Evolutionary conservation across 2,888 invertebrate species (phyloP).

Genomic region (Artemia sinica): DNA sequence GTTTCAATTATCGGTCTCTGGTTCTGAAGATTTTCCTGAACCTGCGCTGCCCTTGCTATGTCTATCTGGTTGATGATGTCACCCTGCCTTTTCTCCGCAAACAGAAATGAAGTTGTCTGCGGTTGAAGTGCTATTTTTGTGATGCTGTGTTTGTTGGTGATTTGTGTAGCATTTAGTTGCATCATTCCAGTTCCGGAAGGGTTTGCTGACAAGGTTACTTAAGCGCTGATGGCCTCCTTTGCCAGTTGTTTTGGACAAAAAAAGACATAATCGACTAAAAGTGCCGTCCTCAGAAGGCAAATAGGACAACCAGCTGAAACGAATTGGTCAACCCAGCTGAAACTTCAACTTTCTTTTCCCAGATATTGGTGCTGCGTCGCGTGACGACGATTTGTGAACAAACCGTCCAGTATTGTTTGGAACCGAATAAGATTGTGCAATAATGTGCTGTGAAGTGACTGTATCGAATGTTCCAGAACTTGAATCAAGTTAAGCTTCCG

Average conservation of each 20-base stretch:
- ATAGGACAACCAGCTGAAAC: not conserved
- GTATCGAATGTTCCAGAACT: too few relatives aligned
- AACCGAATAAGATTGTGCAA: too few relatives aligned
- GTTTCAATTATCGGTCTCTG: conserved; percentile 15
- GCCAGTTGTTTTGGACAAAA: not conserved
- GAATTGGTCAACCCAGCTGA: too few relatives aligned
- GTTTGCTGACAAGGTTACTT: conserved; percentile 8
- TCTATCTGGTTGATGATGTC: not conserved
- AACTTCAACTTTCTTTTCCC: too few relatives aligned
- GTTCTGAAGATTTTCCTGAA: conserved; percentile 10
- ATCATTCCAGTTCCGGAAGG: not conserved
- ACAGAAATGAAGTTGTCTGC: conserved; percentile 10
- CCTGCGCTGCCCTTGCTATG: not conserved
- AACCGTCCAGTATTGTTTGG: too few relatives aligned
- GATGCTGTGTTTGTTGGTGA: conserved; percentile 2
- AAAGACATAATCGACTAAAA: not conserved
- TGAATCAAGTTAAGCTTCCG: too few relatives aligned
- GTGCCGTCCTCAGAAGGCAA: not conserved
- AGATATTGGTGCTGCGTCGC: too few relatives aligned
- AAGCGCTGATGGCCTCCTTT: not conserved
- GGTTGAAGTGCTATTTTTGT: not conserved
- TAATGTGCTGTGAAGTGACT: too few relatives aligned
- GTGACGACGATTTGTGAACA: too few relatives aligned
- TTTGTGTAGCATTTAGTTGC: not conserved
- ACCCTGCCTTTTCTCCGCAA: conserved; percentile 1